Percentiles rank a stretch among this genome's conserved stretches.
Evolutionary conservation across 2,113 vertebrate genomes (phyloP).

Genomic region (Nothoprocta pentlandii): DNA sequence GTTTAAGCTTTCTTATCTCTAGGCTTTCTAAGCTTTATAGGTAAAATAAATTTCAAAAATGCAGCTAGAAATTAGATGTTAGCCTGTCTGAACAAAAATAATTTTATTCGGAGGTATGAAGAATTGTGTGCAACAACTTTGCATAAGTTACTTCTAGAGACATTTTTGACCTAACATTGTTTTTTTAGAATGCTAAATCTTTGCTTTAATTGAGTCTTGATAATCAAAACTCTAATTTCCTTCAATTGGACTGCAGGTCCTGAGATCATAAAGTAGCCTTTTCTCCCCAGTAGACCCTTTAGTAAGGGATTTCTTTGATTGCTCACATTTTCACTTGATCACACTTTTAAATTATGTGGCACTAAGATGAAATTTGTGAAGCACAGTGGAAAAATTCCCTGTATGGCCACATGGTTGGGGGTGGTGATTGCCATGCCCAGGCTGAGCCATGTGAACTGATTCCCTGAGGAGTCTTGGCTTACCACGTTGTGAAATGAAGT

Average conservation of each 20-base stretch:
- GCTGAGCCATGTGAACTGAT: background rate
- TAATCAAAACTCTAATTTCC: background rate
- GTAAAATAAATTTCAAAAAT: background rate
- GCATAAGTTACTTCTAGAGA: background rate
- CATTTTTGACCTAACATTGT: background rate
- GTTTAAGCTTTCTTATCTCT: background rate
- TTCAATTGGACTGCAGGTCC: background rate
- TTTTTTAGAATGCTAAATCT: background rate
- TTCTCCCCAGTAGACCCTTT: background rate
- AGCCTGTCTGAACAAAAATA: background rate
- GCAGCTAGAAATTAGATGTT: background rate
- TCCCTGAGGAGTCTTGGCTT: background rate
- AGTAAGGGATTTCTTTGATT: background rate
- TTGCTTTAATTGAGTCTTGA: background rate
- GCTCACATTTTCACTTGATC: background rate
- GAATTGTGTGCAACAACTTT: background rate
- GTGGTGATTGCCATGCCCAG: fast-evolving
- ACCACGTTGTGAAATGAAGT: background rate
- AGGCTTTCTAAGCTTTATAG: too few relatives aligned
- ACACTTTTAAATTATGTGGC: background rate
- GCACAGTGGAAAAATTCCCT: background rate
- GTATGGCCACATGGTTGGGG: background rate
- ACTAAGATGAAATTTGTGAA: background rate
- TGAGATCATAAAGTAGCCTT: background rate
- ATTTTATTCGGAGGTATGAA: background rate